Base-by-base conservation (phyloP, 1,140 invertebrate species). In the Globodera ellingtonae region DNA sequence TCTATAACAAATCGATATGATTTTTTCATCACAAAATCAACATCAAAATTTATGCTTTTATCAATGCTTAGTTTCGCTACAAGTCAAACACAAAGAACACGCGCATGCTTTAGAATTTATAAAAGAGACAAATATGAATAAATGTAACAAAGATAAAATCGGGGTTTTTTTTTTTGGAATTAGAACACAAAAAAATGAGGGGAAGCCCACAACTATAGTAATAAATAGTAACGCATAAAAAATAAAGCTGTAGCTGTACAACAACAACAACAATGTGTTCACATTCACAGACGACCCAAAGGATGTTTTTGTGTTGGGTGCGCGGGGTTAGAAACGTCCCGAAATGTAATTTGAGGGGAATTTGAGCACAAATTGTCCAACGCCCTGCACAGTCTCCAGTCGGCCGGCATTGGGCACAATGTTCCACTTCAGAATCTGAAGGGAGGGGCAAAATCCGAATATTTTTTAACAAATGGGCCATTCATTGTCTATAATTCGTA, bases 391-490 rank as follows among this genome's bases (percentile, higher is more conserved):
- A 15, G 82, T 78, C 56, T 80, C 81, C 8, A 88, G 50, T 70
- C 86, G 87, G 9, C 97, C 97, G 85, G 97, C 96, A 92, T 99
- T 99, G 65, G 97, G 97, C 84, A 99, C 96, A 59, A 99, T 95
- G 90, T 99, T 99, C 95, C 96, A 99, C 48, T 77, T 79, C 24
- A 79, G 71, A 15, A 24, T 0, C 95, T 95, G 98, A 90, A n/a
- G 93, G 94, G 72, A 99, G 24, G n/a, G 98, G 93, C 35, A 35
- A 35, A 35, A 35, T 35, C 91, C 98, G 98, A 86, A 94, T 93
- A 90, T 98, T 96, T 71, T 93, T 94, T 87, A 94, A 96, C 91
- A 69, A 92, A 93, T 79, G 80, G 76, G 47, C 44, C 15, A 35
- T 9, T 24, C 24, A 24, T 24, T 24, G 24, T 24, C 24, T 24